Evolutionary conservation across 2,797 vertebrate genomes (phyloP).

Genomic region (Anniella stebbinsi): DNA sequence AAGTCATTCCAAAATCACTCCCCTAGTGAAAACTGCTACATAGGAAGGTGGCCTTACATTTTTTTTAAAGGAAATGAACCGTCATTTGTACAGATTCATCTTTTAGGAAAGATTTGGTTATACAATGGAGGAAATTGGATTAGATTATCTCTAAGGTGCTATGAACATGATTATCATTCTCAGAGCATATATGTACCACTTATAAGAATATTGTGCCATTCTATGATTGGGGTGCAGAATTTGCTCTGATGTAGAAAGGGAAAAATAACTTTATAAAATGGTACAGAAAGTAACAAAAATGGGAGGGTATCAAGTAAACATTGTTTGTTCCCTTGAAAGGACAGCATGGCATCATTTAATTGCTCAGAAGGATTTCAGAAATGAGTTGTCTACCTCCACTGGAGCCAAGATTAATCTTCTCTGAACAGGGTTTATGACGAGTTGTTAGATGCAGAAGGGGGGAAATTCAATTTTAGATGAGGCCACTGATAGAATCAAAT

Average conservation of each 20-base stretch:
- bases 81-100: not conserved
- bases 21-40: not conserved
- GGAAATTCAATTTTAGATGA: slow-evolving; percentile 61
- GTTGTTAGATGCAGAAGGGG: slow-evolving; percentile 19
- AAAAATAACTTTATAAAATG: slow-evolving; percentile 35
- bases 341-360: slow-evolving; percentile 61
- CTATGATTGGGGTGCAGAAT: slow-evolving; percentile 10
- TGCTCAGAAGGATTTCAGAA: slow-evolving; percentile 61
- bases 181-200: not conserved
- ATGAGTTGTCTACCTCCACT: slow-evolving; percentile 54
- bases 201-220: slow-evolving; percentile 1
- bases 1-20: not conserved
- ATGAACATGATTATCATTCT: not conserved
- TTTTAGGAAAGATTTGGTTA: not conserved
- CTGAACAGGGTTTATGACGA: slow-evolving; percentile 34
- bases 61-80: not conserved
- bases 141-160: not conserved
- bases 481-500: slow-evolving; percentile 53
- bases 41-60: not conserved
- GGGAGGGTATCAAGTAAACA: slow-evolving; percentile 41
- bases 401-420: slow-evolving; percentile 66
- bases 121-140: not conserved
- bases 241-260: not conserved
- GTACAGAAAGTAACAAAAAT: slow-evolving; percentile 44
- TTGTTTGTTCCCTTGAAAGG: slow-evolving; percentile 24